Evolutionary conservation across 2,797 vertebrate species (phyloP).

Genomic region (Triplophysa bombifrons): DNA sequence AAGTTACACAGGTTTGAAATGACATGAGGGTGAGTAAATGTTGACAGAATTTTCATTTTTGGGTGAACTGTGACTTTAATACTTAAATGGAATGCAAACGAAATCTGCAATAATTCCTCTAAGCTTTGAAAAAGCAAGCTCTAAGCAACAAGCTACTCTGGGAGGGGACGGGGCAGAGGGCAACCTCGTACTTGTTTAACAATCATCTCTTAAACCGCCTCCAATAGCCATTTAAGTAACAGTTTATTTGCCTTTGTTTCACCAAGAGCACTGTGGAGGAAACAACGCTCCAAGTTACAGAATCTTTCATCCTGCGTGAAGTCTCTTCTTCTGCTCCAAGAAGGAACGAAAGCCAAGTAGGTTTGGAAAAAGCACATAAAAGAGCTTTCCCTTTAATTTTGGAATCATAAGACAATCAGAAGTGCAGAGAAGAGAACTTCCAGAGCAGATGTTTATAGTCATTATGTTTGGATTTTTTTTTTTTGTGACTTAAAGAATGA

Average conservation of each 20-base stretch:
- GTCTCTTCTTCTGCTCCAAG: not conserved
- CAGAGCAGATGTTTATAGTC: slow-evolving; percentile 70
- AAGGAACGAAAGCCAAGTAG: not conserved
- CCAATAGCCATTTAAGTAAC: slow-evolving; percentile 10
- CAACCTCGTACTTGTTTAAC: slow-evolving; percentile 46
- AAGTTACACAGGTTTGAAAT: too few relatives aligned
- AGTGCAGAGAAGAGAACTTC: slow-evolving; percentile 17
- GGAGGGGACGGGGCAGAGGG: slow-evolving; percentile 38
- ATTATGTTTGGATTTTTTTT: slow-evolving; percentile 69
- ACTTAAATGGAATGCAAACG: not conserved
- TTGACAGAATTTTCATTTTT: too few relatives aligned
- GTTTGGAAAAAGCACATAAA: not conserved
- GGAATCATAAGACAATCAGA: slow-evolving; percentile 8
- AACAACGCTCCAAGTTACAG: not conserved
- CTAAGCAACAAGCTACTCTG: not conserved
- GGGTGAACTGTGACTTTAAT: too few relatives aligned
- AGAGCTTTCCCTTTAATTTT: not conserved
- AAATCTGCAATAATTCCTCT: not conserved
- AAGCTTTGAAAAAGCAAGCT: not conserved
- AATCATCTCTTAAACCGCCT: slow-evolving; percentile 38
- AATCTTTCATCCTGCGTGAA: not conserved
- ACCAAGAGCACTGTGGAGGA: slow-evolving; percentile 6
- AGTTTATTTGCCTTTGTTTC: slow-evolving; percentile 24
- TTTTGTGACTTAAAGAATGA: slow-evolving; percentile 70
- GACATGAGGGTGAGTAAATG: too few relatives aligned